phyloP scores from a whole-genome alignment of 1,140 invertebrate species.

The Myzus persicae region DNA sequence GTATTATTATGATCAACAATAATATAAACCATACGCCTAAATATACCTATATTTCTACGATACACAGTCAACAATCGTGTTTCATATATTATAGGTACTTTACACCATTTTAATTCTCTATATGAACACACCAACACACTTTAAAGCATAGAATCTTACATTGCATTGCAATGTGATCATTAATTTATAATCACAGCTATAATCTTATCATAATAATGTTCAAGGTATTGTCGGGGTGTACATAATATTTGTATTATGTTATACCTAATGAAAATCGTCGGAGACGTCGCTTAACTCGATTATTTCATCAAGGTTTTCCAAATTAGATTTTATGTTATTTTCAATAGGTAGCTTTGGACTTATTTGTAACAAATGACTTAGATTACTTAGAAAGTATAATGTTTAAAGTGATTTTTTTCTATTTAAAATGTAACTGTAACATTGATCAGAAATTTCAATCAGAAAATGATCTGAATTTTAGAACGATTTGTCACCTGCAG shows the following conservation, averaged over 20 bases:
- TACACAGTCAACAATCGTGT: background rate
- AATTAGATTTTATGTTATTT: too few relatives aligned
- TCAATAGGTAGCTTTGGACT: too few relatives aligned
- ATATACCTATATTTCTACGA: too few relatives aligned
- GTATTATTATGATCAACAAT: background rate
- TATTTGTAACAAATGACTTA: background rate
- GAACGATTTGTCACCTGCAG: background rate
- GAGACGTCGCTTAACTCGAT: too few relatives aligned
- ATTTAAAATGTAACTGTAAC: background rate
- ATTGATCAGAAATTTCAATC: background rate
- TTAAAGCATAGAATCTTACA: background rate
- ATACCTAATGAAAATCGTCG: too few relatives aligned
- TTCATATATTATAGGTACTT: background rate
- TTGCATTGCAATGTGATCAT: too few relatives aligned
- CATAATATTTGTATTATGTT: too few relatives aligned
- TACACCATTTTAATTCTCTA: background rate
- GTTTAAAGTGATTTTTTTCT: background rate
- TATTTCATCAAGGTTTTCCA: too few relatives aligned
- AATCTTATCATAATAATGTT: background rate
- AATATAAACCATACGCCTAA: too few relatives aligned
- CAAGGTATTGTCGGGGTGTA: background rate
- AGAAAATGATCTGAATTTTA: background rate
- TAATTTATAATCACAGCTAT: background rate
- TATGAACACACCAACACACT: background rate
- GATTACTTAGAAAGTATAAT: background rate